Evolutionary conservation across 2,113 vertebrate species (phyloP).

Genomic region (Mus musculus): GRCm39 chr9:112096001-112096500

Average conservation of each 20-base stretch:
- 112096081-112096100: neutral
- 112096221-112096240: neutral
- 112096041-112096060: too few relatives aligned
- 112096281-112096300: neutral
- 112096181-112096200: too few relatives aligned
- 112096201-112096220: neutral
- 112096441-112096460: neutral
- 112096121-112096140: too few relatives aligned
- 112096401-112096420: too few relatives aligned
- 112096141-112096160: neutral
- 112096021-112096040: too few relatives aligned
- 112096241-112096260: neutral
- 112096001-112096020: too few relatives aligned
- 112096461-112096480: neutral
- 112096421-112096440: neutral
- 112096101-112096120: neutral
- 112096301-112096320: neutral
- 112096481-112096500: neutral
- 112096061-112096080: neutral
- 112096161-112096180: neutral
- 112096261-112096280: neutral
- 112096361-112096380: neutral
- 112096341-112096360: neutral
- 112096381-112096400: neutral
- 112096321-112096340: neutral